A percentile compares a stretch with the other conserved stretches of the same genome.
phyloP scores from a whole-genome alignment of 2,888 invertebrate genomes.

The Itoplectis maculator region DNA sequence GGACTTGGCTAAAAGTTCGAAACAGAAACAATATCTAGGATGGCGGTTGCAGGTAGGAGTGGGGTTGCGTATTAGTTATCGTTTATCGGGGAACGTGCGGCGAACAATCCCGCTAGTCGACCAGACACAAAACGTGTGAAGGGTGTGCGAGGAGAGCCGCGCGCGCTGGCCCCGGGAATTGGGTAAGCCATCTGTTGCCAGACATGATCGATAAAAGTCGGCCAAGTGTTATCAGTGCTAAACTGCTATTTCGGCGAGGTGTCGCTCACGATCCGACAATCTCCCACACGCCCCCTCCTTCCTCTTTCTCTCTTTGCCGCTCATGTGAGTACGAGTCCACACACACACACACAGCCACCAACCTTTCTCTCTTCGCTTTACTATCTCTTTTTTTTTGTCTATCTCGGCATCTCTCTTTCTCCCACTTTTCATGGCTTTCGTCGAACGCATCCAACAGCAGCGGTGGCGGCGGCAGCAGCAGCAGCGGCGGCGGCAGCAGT shows the following conservation, averaged over 20 bases:
- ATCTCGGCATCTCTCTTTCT: slow-evolving; percentile 44
- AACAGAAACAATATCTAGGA: slow-evolving; percentile 81
- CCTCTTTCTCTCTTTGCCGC: slow-evolving; percentile 13
- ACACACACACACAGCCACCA: slow-evolving; percentile 32
- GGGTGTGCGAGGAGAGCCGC: slow-evolving; percentile 65
- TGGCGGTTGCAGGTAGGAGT: slow-evolving; percentile 6
- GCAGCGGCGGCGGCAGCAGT: slow-evolving; percentile 4
- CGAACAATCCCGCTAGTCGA: slow-evolving; percentile 47
- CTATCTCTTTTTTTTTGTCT: slow-evolving; percentile 41
- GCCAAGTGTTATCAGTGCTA: slow-evolving; percentile 83
- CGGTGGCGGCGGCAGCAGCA: too few relatives aligned
- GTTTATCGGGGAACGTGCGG: slow-evolving; percentile 79
- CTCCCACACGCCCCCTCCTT: slow-evolving; percentile 50
- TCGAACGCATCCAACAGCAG: slow-evolving; percentile 36
- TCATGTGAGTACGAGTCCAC: neutral
- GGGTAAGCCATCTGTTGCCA: slow-evolving; percentile 84
- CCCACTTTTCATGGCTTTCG: slow-evolving; percentile 44
- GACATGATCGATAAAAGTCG: slow-evolving; percentile 84
- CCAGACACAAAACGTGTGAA: slow-evolving; percentile 65
- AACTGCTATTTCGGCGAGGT: slow-evolving; percentile 72
- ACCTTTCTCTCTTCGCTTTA: slow-evolving; percentile 46
- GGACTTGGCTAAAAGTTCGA: slow-evolving; percentile 77
- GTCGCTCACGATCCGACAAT: slow-evolving; percentile 55
- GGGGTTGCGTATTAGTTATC: slow-evolving; percentile 82
- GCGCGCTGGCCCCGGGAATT: slow-evolving; percentile 78